Conservation (phyloP, 2,113 vertebrate species). For the Heteronetta atricapilla region DNA sequence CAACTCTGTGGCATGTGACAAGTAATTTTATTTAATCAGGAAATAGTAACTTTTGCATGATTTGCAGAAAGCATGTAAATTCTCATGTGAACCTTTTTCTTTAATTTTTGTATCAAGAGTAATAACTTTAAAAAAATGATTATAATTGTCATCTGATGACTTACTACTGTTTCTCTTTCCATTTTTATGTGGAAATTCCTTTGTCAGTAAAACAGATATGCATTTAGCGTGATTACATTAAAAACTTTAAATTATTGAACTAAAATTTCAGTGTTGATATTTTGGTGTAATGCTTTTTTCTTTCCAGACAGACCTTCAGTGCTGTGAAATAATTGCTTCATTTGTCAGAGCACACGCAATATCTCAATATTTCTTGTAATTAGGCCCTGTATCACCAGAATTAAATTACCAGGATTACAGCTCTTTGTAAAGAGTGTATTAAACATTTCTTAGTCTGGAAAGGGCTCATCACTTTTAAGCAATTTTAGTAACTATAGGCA, state of each 20-base stretch:
- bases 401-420: neutral
- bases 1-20: neutral
- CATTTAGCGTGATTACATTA: neutral
- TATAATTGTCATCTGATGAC: neutral
- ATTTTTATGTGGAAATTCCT: neutral
- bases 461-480: neutral
- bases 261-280: neutral
- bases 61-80: neutral
- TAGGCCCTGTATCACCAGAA: neutral
- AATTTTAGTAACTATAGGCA: neutral
- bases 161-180: neutral
- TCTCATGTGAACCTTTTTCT: neutral
- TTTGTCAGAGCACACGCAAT: neutral
- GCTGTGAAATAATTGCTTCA: neutral
- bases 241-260: neutral
- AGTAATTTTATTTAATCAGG: neutral
- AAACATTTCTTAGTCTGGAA: neutral
- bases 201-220: neutral
- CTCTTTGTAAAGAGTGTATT: neutral
- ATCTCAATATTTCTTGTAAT: neutral
- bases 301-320: neutral
- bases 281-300: neutral
- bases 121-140: neutral
- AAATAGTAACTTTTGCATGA: neutral
- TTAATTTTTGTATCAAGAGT: neutral